These are phyloP conservation scores for Danio jaintianensis DNA, from an alignment of 2,797 vertebrate species.

Conservation along the genomic window DNA sequence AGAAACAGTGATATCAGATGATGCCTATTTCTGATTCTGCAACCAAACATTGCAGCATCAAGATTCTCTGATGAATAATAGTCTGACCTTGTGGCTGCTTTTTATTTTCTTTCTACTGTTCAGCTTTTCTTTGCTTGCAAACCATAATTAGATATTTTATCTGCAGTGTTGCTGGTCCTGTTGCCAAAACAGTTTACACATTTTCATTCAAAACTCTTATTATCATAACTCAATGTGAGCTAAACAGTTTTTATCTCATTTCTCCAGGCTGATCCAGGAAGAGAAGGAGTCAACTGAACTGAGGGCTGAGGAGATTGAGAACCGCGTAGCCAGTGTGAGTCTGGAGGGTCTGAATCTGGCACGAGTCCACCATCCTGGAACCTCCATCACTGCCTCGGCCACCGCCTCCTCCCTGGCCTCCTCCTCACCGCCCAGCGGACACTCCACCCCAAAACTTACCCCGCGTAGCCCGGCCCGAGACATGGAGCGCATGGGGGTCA, in stretches of 20 bases:
- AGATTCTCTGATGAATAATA: neutral
- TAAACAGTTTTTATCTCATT: slow-evolving; percentile 25
- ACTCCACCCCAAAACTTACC: slow-evolving; percentile 96
- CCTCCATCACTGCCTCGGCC: slow-evolving; percentile 94
- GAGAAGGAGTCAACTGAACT: slow-evolving; percentile 98
- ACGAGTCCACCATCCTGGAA: slow-evolving; percentile 90
- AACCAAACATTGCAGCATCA: neutral
- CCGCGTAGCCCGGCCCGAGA: slow-evolving; percentile 93
- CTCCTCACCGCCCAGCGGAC: slow-evolving; percentile 96
- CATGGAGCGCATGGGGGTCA: slow-evolving; percentile 98
- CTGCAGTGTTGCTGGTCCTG: neutral
- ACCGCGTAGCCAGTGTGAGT: slow-evolving; percentile 95
- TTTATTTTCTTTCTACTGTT: neutral
- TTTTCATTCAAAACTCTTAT: slow-evolving; percentile 3
- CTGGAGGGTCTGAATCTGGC: slow-evolving; percentile 96
- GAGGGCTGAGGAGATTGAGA: slow-evolving; percentile 97
- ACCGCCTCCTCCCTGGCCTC: slow-evolving; percentile 96
- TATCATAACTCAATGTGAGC: neutral
- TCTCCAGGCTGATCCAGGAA: slow-evolving; percentile 94
- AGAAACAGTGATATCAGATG: too few species aligned
- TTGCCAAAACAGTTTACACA: neutral
- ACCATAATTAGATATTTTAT: neutral
- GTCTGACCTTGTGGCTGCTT: neutral
- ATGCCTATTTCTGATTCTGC: too few species aligned
- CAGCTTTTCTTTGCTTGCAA: neutral